A percentile compares a stretch with the other conserved stretches of the same genome.
These are phyloP conservation scores for Chymomyza costata DNA, from an alignment of 1,140 invertebrate species.

Conservation along the genomic window DNA sequence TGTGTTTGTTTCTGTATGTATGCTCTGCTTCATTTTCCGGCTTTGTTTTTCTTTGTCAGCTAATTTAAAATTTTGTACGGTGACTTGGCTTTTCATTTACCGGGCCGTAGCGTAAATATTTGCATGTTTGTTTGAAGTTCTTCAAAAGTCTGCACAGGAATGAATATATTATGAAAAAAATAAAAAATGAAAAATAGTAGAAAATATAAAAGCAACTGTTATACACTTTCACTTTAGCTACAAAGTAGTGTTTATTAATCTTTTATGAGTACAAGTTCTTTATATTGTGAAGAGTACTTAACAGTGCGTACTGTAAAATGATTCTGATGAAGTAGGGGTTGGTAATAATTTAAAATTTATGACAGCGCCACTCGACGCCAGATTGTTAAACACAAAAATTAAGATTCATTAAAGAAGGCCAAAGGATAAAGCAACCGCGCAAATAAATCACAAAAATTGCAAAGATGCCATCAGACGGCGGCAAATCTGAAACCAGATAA, in stretches of 20 bases:
- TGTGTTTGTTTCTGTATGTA: too few relatives aligned
- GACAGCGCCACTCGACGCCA: conserved; percentile 19
- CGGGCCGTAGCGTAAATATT: conserved; percentile 22
- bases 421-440: conserved; percentile 3
- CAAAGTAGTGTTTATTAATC: too few relatives aligned
- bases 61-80: conserved; percentile 27
- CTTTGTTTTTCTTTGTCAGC: not conserved
- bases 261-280: too few relatives aligned
- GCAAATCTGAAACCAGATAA: not conserved
- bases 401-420: conserved; percentile 28
- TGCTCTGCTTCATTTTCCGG: not conserved
- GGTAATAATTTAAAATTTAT: conserved; percentile 35
- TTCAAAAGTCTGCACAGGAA: too few relatives aligned
- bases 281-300: too few relatives aligned
- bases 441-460: conserved; percentile 32
- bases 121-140: conserved; percentile 1
- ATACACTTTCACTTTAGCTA: too few relatives aligned
- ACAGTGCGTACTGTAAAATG: too few relatives aligned
- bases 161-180: too few relatives aligned
- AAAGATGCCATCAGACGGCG: not conserved
- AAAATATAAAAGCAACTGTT: too few relatives aligned
- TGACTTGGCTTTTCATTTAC: conserved; percentile 13
- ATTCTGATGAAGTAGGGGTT: not conserved
- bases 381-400: conserved; percentile 30
- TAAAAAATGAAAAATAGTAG: too few relatives aligned